Evolutionary conservation across 2,113 vertebrate genomes (phyloP).

Genomic region (Microtus pennsylvanicus): DNA sequence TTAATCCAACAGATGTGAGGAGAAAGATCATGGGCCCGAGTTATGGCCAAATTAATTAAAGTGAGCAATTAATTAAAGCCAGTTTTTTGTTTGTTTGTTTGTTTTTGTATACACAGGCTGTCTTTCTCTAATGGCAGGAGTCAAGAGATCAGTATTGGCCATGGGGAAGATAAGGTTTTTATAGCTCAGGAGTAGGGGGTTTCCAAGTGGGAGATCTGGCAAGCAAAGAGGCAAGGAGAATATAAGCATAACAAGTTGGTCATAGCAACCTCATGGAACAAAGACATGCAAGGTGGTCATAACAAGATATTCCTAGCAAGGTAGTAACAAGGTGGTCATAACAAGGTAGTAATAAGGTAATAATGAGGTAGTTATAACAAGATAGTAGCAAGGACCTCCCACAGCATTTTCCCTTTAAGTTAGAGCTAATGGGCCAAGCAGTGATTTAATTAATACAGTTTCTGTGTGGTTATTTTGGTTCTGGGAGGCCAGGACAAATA

Average conservation of each 20-base stretch:
- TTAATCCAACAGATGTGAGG: background rate
- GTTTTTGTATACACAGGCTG: too few relatives aligned
- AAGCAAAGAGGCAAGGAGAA: background rate
- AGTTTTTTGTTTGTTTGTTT: background rate
- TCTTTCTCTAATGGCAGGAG: background rate
- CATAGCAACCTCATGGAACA: background rate
- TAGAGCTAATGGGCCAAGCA: too few relatives aligned
- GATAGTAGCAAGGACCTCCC: background rate
- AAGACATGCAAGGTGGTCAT: background rate
- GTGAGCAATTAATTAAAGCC: background rate
- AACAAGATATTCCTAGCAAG: background rate
- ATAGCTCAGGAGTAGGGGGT: background rate
- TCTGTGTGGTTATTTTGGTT: too few relatives aligned
- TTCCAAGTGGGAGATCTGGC: background rate
- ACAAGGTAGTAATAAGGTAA: background rate
- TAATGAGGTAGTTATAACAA: too few relatives aligned
- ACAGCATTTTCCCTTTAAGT: too few relatives aligned
- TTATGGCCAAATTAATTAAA: background rate
- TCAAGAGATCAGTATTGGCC: background rate
- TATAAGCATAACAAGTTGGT: background rate
- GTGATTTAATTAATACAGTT: too few relatives aligned
- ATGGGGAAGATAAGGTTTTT: background rate
- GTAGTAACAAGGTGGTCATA: background rate
- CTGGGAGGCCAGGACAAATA: too few relatives aligned
- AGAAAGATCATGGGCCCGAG: background rate